Percentiles rank a stretch among this genome's conserved stretches.
Conservation (phyloP, 1,140 invertebrate genomes). For the Portunus trituberculatus region DNA sequence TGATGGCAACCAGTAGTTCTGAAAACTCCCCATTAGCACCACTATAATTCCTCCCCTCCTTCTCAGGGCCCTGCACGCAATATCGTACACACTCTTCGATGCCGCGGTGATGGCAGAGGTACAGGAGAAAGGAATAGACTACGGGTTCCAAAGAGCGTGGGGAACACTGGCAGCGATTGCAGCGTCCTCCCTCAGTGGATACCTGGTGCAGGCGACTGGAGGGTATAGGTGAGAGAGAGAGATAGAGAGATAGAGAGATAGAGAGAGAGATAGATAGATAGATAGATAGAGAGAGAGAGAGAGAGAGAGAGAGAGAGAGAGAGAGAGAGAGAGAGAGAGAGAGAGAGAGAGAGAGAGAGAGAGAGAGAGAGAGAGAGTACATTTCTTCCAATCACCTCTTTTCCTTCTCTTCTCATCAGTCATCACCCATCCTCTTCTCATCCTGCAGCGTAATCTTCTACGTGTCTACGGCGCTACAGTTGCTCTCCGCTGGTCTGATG, state of each 20-base stretch:
- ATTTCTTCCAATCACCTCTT: too few relatives aligned
- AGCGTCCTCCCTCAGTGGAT: slow-evolving; percentile 52
- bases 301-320: neutral
- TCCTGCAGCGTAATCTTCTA: slow-evolving; percentile 63
- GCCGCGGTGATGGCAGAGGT: slow-evolving; percentile 42
- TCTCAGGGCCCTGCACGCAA: neutral
- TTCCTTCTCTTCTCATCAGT: too few relatives aligned
- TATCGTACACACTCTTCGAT: slow-evolving; percentile 44
- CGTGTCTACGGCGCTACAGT: slow-evolving; percentile 30
- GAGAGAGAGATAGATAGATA: neutral
- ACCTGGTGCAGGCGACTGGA: slow-evolving; percentile 32
- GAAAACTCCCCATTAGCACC: neutral
- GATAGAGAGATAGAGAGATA: neutral
- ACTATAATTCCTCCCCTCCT: neutral
- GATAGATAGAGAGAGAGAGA: neutral
- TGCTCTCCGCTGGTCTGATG: slow-evolving; percentile 44
- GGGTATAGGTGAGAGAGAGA: slow-evolving; percentile 58
- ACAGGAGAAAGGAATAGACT: slow-evolving; percentile 39
- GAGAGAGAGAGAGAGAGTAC: too few relatives aligned
- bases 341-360: too few relatives aligned
- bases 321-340: neutral
- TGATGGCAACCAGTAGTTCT: too few relatives aligned
- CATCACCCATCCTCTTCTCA: too few relatives aligned
- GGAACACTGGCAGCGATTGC: slow-evolving; percentile 56
- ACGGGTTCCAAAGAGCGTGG: slow-evolving; percentile 69